These are phyloP conservation scores for Probaryconus sp. DNA, from an alignment of 1,140 invertebrate genomes.

Conservation along the genomic window DNA sequence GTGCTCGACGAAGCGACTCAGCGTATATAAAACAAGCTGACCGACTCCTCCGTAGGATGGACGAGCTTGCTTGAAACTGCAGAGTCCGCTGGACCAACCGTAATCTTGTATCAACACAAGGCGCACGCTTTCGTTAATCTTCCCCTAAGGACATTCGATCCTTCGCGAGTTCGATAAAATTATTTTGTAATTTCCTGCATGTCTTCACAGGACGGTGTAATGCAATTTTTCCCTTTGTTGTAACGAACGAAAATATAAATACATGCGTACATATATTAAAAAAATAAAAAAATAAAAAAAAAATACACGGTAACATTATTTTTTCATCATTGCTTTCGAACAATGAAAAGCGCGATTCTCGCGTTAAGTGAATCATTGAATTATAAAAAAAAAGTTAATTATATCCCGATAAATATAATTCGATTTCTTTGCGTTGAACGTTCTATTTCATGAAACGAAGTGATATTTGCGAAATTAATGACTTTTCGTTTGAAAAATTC, in stretches of 20 bases:
- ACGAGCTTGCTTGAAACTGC: conserved; percentile 72
- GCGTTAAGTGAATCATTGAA: conserved; percentile 19
- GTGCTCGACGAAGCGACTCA: conserved; percentile 74
- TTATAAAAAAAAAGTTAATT: conserved; percentile 36
- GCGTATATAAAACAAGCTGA: conserved; percentile 77
- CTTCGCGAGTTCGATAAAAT: conserved; percentile 46
- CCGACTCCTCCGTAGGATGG: conserved; percentile 68
- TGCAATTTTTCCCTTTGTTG: conserved; percentile 32
- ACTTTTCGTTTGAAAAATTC: conserved; percentile 12
- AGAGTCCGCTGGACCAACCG: conserved; percentile 67
- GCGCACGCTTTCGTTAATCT: conserved; percentile 49
- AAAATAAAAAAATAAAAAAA: too few relatives aligned
- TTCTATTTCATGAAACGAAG: conserved; percentile 6
- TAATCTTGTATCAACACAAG: conserved; percentile 74
- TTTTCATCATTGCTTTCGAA: conserved; percentile 13
- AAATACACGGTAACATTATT: conserved; percentile 27
- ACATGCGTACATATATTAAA: too few relatives aligned
- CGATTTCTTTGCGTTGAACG: conserved; percentile 20
- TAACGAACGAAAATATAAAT: conserved; percentile 15
- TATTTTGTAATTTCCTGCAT: conserved; percentile 54
- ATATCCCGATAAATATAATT: conserved; percentile 12
- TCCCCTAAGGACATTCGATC: conserved; percentile 16
- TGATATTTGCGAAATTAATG: conserved; percentile 17
- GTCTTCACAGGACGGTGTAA: conserved; percentile 43
- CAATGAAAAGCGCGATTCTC: conserved; percentile 28